Evolutionary conservation across 2,888 invertebrate genomes (phyloP).

Genomic region (Oegoconia quadripuncta): DNA sequence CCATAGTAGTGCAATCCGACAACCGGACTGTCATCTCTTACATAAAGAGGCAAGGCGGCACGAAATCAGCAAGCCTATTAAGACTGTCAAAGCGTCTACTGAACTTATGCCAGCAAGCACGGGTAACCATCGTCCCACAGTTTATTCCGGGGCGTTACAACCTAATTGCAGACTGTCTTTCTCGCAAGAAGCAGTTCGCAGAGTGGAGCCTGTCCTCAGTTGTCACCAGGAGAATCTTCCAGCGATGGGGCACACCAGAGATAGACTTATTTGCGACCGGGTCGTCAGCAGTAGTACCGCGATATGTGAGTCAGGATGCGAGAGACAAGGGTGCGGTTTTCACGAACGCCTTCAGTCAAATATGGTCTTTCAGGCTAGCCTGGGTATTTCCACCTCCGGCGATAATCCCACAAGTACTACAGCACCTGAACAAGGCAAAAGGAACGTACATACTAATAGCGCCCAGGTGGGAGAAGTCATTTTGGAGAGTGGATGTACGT

Average conservation of each 20-base stretch:
- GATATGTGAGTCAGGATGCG: slow-evolving; percentile 12
- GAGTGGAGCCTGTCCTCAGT: slow-evolving; percentile 20
- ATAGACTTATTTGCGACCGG: slow-evolving; percentile 15
- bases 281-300: slow-evolving; percentile 7
- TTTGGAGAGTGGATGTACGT: slow-evolving; percentile 13
- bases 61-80: slow-evolving; percentile 4
- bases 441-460: slow-evolving; percentile 13
- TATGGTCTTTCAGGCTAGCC: slow-evolving; percentile 12
- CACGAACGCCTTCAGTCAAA: slow-evolving; percentile 16
- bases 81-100: slow-evolving; percentile 1
- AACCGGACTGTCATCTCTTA: slow-evolving; percentile 24
- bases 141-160: slow-evolving; percentile 28
- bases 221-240: not conserved
- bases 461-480: no score
- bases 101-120: not conserved
- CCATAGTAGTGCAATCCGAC: slow-evolving; percentile 23
- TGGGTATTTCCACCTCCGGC: slow-evolving; percentile 20
- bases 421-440: slow-evolving; percentile 12
- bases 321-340: slow-evolving; percentile 1
- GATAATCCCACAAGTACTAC: slow-evolving; percentile 14
- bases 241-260: slow-evolving; percentile 8
- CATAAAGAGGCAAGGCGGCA: slow-evolving; percentile 23
- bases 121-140: slow-evolving; percentile 13
- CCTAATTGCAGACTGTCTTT: slow-evolving; percentile 21
- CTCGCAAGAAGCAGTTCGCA: slow-evolving; percentile 12